Evolutionary conservation across 2,113 vertebrate genomes (phyloP).

Genomic region (Cochlearius cochlearius): DNA sequence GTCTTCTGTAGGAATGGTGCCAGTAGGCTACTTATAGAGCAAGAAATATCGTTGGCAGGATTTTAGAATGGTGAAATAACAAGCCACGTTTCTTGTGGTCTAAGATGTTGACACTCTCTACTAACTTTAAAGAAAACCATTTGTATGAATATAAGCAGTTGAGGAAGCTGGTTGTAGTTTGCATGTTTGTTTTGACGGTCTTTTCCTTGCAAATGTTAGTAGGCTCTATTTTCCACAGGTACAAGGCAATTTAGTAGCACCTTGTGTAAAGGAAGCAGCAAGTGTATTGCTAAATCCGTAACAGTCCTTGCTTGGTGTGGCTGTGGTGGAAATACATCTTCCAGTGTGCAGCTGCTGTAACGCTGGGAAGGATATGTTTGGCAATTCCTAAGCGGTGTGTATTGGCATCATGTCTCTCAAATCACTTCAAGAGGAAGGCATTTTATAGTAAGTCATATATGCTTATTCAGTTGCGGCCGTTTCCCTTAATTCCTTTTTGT

Average conservation of each 20-base stretch:
- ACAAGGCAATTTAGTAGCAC: not conserved
- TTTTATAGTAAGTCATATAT: not conserved
- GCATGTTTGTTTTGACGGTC: not conserved
- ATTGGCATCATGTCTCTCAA: not conserved
- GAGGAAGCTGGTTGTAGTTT: not conserved
- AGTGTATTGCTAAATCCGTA: not conserved
- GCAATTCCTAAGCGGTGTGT: not conserved
- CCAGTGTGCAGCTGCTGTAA: not conserved
- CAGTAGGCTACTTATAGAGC: conserved; percentile 11
- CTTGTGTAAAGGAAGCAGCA: not conserved
- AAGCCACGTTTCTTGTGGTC: not conserved
- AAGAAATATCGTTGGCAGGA: not conserved
- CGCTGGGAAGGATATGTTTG: not conserved
- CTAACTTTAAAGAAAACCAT: not conserved
- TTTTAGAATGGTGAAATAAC: not conserved
- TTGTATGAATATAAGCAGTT: not conserved
- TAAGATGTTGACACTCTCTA: not conserved
- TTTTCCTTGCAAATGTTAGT: not conserved
- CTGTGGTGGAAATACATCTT: not conserved
- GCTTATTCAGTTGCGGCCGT: not conserved
- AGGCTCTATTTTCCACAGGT: not conserved
- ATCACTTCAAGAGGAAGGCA: not conserved
- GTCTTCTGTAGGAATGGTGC: conserved; percentile 5
- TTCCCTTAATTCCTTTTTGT: not conserved
- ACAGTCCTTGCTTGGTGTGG: not conserved